Percentiles rank a stretch among this genome's conserved stretches.
Conservation (phyloP, 2,113 vertebrate genomes). For the Centrocercus urophasianus region DNA sequence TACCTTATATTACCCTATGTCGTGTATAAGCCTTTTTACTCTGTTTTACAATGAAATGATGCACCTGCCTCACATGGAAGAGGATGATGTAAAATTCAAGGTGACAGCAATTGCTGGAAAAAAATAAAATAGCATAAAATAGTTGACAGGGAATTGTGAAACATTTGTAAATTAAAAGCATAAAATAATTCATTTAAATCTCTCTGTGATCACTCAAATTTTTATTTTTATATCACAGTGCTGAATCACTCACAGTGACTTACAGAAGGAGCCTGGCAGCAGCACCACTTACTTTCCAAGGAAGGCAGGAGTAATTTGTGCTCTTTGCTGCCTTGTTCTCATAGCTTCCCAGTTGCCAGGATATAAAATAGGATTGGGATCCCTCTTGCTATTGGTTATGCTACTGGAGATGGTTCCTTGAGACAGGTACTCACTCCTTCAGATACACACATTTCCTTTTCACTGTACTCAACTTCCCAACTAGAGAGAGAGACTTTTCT, state of each 20-base stretch:
- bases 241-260: neutral
- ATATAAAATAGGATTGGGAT: neutral
- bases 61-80: neutral
- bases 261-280: neutral
- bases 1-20: slow-evolving; percentile 38
- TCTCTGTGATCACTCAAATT: neutral
- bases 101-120: neutral
- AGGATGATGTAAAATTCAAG: neutral
- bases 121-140: neutral
- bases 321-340: neutral
- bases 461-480: neutral
- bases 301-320: neutral
- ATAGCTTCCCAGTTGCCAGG: neutral
- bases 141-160: neutral
- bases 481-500: slow-evolving; percentile 11
- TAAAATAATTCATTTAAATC: neutral
- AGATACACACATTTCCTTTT: neutral
- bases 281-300: neutral
- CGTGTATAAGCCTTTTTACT: neutral
- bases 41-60: neutral
- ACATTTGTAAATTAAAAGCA: neutral
- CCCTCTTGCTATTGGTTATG: neutral
- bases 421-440: neutral
- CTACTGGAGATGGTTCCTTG: neutral
- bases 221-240: neutral